Evolutionary conservation across 2,888 invertebrate genomes (phyloP).

Genomic region (Ecliptopera silaceata): DNA sequence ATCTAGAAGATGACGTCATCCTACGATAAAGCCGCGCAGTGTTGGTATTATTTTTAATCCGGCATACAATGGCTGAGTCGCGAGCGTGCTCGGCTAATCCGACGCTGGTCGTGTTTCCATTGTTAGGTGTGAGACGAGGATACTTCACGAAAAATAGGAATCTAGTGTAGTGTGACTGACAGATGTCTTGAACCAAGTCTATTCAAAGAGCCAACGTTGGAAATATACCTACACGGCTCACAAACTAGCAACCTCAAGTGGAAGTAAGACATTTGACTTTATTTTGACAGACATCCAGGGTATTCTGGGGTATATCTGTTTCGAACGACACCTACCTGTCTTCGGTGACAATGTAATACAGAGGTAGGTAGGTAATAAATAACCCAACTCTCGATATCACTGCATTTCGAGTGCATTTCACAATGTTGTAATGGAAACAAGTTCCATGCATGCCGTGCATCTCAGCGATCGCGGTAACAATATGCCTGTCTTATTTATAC

Average conservation of each 20-base stretch:
- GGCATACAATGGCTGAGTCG: conserved; percentile 49
- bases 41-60: conserved; percentile 63
- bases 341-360: too few species aligned
- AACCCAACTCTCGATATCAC: too few species aligned
- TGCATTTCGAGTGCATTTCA: not conserved
- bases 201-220: too few species aligned
- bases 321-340: too few species aligned
- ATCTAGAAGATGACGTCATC: conserved; percentile 30
- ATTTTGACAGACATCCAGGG: too few species aligned
- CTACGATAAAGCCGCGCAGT: conserved; percentile 23
- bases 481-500: conserved; percentile 43
- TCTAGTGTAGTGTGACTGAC: too few species aligned
- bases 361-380: too few species aligned
- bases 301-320: too few species aligned
- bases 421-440: conserved; percentile 35
- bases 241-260: too few species aligned
- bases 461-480: conserved; percentile 48
- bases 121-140: conserved; percentile 19
- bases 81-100: conserved; percentile 61
- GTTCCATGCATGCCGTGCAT: conserved; percentile 35
- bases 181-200: too few species aligned
- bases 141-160: not conserved
- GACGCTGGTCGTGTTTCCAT: conserved; percentile 35
- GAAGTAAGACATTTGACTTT: too few species aligned
- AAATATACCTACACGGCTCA: too few species aligned